These are phyloP conservation scores for Cecropterus lyciades DNA, from an alignment of 1,140 invertebrate species.

Conservation along the genomic window DNA sequence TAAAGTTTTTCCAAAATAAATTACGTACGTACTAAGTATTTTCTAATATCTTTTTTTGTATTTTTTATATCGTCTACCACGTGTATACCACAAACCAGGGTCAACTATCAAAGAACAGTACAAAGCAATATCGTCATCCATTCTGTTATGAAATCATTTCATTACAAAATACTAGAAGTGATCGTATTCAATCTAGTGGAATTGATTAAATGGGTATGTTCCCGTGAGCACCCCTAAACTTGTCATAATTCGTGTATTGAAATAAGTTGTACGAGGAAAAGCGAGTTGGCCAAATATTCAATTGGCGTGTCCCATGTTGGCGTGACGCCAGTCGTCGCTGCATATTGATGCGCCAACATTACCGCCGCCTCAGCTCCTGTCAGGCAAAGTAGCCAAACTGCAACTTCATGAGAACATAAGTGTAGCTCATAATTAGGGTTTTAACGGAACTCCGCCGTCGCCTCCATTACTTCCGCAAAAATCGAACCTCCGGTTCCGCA, in stretches of 20 bases:
- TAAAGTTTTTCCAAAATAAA: no score
- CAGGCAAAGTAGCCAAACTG: conserved; percentile 52
- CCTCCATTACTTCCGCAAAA: no score
- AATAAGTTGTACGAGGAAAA: not conserved
- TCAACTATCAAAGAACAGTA: no score
- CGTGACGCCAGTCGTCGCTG: conserved; percentile 52
- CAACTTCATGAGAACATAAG: conserved; percentile 34
- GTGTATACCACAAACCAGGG: no score
- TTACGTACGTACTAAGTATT: no score
- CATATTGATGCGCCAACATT: conserved; percentile 66
- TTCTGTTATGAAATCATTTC: no score
- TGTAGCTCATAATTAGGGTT: not conserved
- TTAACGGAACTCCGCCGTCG: no score
- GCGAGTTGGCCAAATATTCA: conserved; percentile 36
- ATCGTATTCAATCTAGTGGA: not conserved
- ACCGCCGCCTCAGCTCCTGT: conserved; percentile 55
- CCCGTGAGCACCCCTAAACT: not conserved
- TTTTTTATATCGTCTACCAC: no score
- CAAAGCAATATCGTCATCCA: no score
- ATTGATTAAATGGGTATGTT: not conserved
- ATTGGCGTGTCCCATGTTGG: conserved; percentile 60
- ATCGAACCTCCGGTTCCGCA: not conserved
- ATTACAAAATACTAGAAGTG: not conserved
- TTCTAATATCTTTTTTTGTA: no score
- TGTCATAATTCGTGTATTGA: not conserved